phyloP scores from a whole-genome alignment of 1,140 invertebrate genomes.

The Cheumatopsyche charites region DNA sequence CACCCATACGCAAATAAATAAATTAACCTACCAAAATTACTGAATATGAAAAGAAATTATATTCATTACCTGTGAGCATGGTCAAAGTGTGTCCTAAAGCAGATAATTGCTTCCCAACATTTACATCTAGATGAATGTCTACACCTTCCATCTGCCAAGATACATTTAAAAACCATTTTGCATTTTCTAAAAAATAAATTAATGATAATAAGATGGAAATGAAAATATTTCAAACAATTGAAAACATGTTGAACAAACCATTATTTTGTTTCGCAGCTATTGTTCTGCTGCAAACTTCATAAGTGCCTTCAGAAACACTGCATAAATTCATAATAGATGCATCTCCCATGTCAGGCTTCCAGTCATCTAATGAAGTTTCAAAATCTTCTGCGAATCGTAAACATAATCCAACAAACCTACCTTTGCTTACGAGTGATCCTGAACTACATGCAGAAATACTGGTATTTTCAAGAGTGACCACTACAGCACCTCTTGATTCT shows the following conservation, averaged over 20 bases:
- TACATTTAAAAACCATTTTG: constrained; percentile 97
- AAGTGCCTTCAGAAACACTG: constrained; percentile 96
- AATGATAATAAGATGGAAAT: constrained; percentile 6
- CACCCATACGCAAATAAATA: no score
- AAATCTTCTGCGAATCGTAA: constrained; percentile 96
- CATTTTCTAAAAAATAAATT: constrained; percentile 73
- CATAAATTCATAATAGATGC: constrained; percentile 91
- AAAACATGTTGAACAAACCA: constrained; percentile 54
- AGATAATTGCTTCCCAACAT: constrained; percentile 94
- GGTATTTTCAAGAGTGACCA: constrained; percentile 92
- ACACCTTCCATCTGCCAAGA: constrained; percentile 99
- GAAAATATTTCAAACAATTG: not conserved
- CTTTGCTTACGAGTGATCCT: constrained; percentile 79
- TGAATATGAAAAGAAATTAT: not conserved
- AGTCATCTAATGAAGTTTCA: constrained; percentile 94
- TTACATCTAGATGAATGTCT: constrained; percentile 94
- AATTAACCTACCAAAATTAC: no score
- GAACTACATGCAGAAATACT: constrained; percentile 90
- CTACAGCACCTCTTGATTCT: constrained; percentile 87
- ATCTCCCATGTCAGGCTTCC: constrained; percentile 91
- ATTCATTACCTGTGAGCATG: constrained; percentile 73
- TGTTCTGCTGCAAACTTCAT: constrained; percentile 94
- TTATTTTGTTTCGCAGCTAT: constrained; percentile 75
- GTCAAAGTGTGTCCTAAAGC: constrained; percentile 94
- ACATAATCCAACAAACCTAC: constrained; percentile 84